Evolutionary conservation across 2,888 invertebrate genomes (phyloP), one percentile per base, ranked within the genome.

Genomic region (Pasiphila rectangulata): DNA sequence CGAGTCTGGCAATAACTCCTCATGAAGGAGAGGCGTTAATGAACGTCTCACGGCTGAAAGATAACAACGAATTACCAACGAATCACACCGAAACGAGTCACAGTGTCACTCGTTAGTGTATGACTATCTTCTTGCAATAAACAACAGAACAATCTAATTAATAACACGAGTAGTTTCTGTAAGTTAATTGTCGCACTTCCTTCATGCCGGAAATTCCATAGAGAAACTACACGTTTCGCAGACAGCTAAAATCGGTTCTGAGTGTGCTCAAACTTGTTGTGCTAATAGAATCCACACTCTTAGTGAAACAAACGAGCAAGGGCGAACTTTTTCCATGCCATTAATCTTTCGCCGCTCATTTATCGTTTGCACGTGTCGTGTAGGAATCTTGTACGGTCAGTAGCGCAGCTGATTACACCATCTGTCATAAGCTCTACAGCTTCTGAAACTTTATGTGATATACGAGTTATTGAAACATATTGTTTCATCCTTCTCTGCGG

Each of bases 341-440:
- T 77, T 79, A 76, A 79, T 78, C 71, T 75, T 71, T 66, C 59
- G 56, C 65, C 59, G 63, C 68, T 77, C 69, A 72, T 73, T 74
- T 71, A 73, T 74, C 69, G 69, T 62, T 63, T 62, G 66, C 71
- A 72, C 71, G 67, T 72, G 72, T 72, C 66, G 63, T 64, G 60
- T 63, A 68, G 63, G 61, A 69, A 72, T 67, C 63, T 62, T 67
- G 59, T 63, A 64, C 58, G 65, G 71, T 69, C 66, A 65, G 60
- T 58, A 57, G 58, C 59, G 52, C 53, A 60, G 61, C 60, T 62
- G 63, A 70, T 69, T 64, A 64, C 43, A 59, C 63, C 51, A 57
- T 57, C 59, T 63, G 64, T 67, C 67, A 64, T 56, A 63, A 59
- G 49, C 56, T 52, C 40, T 46, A 54, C 52, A 38, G 32, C 46